Percentiles rank a stretch among this genome's conserved stretches.
These are phyloP conservation scores for Tortricodes alternella DNA, from an alignment of 2,888 invertebrate species.

Conservation along the genomic window DNA sequence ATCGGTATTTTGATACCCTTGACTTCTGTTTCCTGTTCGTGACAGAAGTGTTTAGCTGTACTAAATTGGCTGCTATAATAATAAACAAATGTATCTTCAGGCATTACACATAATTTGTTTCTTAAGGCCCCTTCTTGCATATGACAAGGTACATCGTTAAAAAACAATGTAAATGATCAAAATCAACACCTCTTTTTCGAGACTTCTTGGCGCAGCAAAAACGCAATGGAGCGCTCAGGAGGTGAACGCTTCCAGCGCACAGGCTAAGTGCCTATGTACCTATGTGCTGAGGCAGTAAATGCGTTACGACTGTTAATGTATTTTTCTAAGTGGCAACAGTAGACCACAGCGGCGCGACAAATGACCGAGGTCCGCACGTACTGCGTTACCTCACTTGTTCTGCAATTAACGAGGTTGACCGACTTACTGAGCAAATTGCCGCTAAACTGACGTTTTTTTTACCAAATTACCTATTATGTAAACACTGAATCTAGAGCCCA, in stretches of 20 bases:
- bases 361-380: conserved; percentile 45
- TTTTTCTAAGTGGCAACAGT: background rate
- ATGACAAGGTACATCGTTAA: no score
- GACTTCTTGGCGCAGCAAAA: no score
- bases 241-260: no score
- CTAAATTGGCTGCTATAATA: conserved; percentile 12
- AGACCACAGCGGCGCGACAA: conserved; percentile 8
- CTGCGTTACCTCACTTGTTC: conserved; percentile 54
- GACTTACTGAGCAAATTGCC: conserved; percentile 37
- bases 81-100: background rate
- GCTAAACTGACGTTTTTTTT: conserved; percentile 25
- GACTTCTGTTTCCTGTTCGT: conserved; percentile 28
- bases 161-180: no score
- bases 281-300: no score
- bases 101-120: background rate
- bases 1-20: conserved; percentile 16
- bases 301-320: no score
- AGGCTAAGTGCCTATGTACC: no score
- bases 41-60: conserved; percentile 20
- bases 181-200: no score
- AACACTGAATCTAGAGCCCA: conserved; percentile 21
- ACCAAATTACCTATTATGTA: conserved; percentile 29
- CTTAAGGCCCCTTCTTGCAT: background rate
- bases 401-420: conserved; percentile 55
- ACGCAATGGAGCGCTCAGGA: no score